phyloP scores from a whole-genome alignment of 1,140 invertebrate species.

The Berghia stephanieae region DNA sequence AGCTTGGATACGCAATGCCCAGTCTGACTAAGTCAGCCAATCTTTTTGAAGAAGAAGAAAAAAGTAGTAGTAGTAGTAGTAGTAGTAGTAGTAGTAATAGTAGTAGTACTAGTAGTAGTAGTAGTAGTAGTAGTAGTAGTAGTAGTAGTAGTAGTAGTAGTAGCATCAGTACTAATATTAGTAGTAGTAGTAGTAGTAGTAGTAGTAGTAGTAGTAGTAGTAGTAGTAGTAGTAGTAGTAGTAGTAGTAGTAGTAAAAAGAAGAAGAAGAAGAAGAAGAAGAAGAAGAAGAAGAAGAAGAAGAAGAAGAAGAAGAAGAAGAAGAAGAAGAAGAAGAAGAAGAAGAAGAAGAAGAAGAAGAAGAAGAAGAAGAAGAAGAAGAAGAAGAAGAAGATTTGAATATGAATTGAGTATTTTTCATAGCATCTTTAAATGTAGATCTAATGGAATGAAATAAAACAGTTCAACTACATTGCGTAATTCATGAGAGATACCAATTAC shows the following conservation, averaged over 20 bases:
- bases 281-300: neutral
- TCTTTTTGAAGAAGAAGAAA: neutral
- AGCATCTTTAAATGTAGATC: too few species aligned
- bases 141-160: slow-evolving; percentile 7
- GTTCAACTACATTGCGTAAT: too few species aligned
- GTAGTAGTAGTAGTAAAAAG: neutral
- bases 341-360: neutral
- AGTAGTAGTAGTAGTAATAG: slow-evolving; percentile 2
- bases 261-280: neutral
- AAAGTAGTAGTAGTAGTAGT: neutral
- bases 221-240: slow-evolving; percentile 11
- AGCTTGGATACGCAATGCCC: too few species aligned
- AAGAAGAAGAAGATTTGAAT: neutral
- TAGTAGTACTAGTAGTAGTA: neutral
- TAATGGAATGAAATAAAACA: too few species aligned
- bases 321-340: neutral
- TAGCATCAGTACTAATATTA: too few species aligned
- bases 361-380: neutral
- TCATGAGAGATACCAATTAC: too few species aligned
- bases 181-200: slow-evolving; percentile 1
- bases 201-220: slow-evolving; percentile 8
- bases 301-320: neutral
- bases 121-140: slow-evolving; percentile 14
- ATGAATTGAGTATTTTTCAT: too few species aligned
- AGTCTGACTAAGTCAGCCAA: too few species aligned